Percentiles rank a stretch among this genome's conserved stretches.
Conservation (phyloP, 1,140 invertebrate species). For the Ceratitis capitata region DNA sequence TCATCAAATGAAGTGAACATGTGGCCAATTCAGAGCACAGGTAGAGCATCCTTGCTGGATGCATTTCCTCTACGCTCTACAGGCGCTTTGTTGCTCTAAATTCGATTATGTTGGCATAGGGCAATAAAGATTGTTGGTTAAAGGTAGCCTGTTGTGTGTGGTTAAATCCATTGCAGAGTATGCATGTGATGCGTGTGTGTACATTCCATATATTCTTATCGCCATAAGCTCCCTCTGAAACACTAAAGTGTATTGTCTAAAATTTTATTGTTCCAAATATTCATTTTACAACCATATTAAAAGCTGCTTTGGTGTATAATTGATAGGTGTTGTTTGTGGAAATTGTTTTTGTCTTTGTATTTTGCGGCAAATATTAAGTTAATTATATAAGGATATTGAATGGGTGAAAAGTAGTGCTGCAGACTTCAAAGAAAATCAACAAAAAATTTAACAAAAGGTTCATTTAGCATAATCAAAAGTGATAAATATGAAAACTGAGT, state of each 20-base stretch:
- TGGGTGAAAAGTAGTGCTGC: neutral
- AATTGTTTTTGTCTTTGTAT: neutral
- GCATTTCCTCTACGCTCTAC: neutral
- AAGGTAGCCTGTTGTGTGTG: neutral
- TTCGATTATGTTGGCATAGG: constrained; percentile 26
- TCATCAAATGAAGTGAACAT: constrained; percentile 37
- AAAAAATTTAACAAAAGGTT: too few species aligned
- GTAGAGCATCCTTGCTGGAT: too few species aligned
- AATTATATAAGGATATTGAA: neutral
- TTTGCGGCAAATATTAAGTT: neutral
- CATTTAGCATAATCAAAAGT: too few species aligned
- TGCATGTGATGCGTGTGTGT: neutral
- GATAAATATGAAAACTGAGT: too few species aligned
- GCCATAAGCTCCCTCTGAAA: neutral
- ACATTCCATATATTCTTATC: neutral
- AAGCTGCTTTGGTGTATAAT: constrained; percentile 24
- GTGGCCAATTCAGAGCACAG: constrained; percentile 9
- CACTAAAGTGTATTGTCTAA: neutral
- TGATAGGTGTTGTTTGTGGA: neutral
- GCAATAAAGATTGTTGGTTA: neutral
- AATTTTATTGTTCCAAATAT: constrained; percentile 8
- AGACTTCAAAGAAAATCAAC: constrained; percentile 22
- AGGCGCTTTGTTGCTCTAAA: constrained; percentile 7
- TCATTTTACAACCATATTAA: constrained; percentile 7
- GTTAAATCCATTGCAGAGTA: neutral